Evolutionary conservation across 2,113 vertebrate genomes (phyloP), one percentile per base, ranked within the genome.

Genomic region (Sebastes schlegelii): DNA sequence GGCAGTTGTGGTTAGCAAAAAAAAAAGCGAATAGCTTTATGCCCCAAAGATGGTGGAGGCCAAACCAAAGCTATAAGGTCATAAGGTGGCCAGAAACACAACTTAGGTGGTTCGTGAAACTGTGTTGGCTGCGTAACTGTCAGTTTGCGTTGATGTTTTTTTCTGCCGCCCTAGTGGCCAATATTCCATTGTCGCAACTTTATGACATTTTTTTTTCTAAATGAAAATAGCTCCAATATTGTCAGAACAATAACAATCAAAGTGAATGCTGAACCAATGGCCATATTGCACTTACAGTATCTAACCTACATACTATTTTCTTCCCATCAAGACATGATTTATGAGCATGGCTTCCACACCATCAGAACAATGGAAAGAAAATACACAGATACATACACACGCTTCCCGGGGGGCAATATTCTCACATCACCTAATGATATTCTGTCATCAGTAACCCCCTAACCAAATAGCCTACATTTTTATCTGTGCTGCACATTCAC

Each of bases 321-420:
- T 45, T 77, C 8, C 66, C 46, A 69, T 79, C 61, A 64, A 60
- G 16, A 46, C 40, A 4, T 89, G 78, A 87, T 79, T 85, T 46
- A 89, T 74, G 75, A 69, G 34, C 17, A 17, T 62, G 52, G 21
- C 58, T 72, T 84, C 62, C 49, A 82, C 57, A 34, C 34, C 46
- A 74, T 80, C 57, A 65, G 4, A 60, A 73, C 78, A 86, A 69
- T 54, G 61, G 42, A 60, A 64, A 69, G 66, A 79, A 73, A 45
- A 71, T 67, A 77, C 0, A 54, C 54, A 70, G 43, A 63, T 43
- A 69, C 61, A 77, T 21, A 66, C 67, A 55, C 61, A 65, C 34
- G 16, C 12, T 23, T 74, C 87, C 74, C n/a, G 12, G 11, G 82
- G 34, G 82, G 77, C 23, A 62, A 64, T 79, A 69, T 75, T 42